These are phyloP conservation scores for Hirudinaria manillensis DNA, from an alignment of 2,888 invertebrate genomes.

Conservation along the genomic window DNA sequence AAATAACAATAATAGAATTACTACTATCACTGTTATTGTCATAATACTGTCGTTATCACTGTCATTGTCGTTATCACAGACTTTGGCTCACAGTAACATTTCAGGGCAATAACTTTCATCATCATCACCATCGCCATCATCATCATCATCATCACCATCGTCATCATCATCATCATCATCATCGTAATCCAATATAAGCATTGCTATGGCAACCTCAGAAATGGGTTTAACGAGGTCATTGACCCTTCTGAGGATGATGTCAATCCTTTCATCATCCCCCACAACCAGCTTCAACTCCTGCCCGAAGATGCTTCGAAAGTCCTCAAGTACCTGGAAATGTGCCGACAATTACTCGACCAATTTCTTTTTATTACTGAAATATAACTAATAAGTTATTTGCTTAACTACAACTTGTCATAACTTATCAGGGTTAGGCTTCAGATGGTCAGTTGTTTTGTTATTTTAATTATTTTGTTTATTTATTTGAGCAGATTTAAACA, in stretches of 20 bases:
- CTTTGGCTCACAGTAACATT: neutral
- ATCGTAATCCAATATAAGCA: neutral
- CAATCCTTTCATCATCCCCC: constrained; percentile 77
- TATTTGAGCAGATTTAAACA: too few relatives aligned
- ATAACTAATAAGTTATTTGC: too few relatives aligned
- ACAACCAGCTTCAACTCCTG: constrained; percentile 78
- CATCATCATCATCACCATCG: constrained; percentile 7
- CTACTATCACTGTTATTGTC: neutral
- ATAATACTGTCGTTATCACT: constrained; percentile 10
- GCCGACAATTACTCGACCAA: too few relatives aligned
- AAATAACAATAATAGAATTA: neutral
- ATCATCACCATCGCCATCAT: constrained; percentile 19
- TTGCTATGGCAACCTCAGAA: constrained; percentile 45
- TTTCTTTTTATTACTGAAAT: too few relatives aligned
- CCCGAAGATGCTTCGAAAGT: constrained; percentile 84
- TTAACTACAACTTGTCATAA: too few relatives aligned
- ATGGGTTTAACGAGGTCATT: constrained; percentile 68
- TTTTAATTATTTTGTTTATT: too few relatives aligned
- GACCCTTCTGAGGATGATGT: constrained; percentile 74
- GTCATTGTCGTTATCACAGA: neutral
- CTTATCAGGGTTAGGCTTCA: too few relatives aligned
- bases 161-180: constrained; percentile 19
- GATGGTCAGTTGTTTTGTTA: too few relatives aligned
- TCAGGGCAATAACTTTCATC: neutral
- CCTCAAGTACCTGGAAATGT: constrained; percentile 66